Conservation (phyloP, 1,140 invertebrate species). For the Halesus radiatus region DNA sequence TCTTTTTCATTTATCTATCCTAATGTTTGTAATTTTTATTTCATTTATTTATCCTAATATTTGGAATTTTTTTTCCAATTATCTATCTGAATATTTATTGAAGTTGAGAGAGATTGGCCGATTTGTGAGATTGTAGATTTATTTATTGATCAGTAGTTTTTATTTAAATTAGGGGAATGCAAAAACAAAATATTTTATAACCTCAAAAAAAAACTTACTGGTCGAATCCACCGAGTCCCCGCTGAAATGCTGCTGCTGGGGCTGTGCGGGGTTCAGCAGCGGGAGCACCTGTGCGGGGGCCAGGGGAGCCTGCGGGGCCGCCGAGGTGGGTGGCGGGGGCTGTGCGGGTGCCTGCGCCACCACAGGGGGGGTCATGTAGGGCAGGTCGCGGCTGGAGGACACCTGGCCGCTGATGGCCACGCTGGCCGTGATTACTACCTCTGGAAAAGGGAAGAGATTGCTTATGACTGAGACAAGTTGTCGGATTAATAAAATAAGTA, state of each 20-base stretch:
- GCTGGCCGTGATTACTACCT: conserved; percentile 74
- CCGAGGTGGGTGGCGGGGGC: conserved; percentile 59
- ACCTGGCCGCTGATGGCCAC: conserved; percentile 86
- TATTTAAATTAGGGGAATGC: no score
- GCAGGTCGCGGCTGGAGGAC: conserved; percentile 88
- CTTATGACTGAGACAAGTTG: background rate
- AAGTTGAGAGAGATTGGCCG: no score
- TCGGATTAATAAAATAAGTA: no score
- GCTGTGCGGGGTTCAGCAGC: conserved; percentile 56
- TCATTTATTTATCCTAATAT: no score
- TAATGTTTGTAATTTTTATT: no score
- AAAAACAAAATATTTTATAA: no score
- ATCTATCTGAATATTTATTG: no score
- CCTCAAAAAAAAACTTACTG: conserved; percentile 36
- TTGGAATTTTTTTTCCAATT: no score
- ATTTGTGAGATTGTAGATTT: no score
- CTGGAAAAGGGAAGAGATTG: background rate
- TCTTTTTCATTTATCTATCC: no score
- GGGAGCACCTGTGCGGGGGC: conserved; percentile 51
- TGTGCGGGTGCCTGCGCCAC: conserved; percentile 58
- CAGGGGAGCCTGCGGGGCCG: background rate
- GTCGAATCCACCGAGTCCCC: conserved; percentile 86
- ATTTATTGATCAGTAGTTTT: no score
- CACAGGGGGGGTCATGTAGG: conserved; percentile 90
- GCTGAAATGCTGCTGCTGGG: conserved; percentile 79